Conservation (phyloP, 2,888 invertebrate genomes). For the Phorcus lineatus region DNA sequence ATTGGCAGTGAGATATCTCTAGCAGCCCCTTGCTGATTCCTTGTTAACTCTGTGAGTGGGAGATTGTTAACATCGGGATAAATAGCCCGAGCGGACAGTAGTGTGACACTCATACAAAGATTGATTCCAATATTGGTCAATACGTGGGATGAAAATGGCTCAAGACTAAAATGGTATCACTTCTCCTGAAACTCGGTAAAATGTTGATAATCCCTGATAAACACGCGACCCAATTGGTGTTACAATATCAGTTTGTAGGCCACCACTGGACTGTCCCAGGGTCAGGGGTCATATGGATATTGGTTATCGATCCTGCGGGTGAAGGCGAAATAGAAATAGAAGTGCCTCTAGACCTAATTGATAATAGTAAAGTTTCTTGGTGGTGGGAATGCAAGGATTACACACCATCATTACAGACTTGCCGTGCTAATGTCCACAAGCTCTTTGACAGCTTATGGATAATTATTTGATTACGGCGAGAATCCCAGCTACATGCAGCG, state of each 20-base stretch:
- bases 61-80: no score
- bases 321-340: background rate
- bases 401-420: background rate
- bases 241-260: slow-evolving; percentile 7
- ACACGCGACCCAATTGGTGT: background rate
- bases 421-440: slow-evolving; percentile 14
- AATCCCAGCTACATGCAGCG: background rate
- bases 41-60: no score
- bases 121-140: background rate
- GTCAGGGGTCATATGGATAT: slow-evolving; percentile 18
- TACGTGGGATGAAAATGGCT: background rate
- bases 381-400: background rate
- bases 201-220: slow-evolving; percentile 4
- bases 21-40: no score
- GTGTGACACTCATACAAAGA: no score
- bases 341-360: slow-evolving; percentile 13
- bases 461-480: slow-evolving; percentile 10
- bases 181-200: background rate
- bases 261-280: background rate
- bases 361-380: slow-evolving; percentile 3
- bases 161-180: background rate
- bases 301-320: background rate
- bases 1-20: background rate
- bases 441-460: slow-evolving; percentile 23
- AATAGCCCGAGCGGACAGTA: no score